These are phyloP conservation scores for Acrocephalus arundinaceus DNA, from an alignment of 2,113 vertebrate genomes.

Conservation along the genomic window DNA sequence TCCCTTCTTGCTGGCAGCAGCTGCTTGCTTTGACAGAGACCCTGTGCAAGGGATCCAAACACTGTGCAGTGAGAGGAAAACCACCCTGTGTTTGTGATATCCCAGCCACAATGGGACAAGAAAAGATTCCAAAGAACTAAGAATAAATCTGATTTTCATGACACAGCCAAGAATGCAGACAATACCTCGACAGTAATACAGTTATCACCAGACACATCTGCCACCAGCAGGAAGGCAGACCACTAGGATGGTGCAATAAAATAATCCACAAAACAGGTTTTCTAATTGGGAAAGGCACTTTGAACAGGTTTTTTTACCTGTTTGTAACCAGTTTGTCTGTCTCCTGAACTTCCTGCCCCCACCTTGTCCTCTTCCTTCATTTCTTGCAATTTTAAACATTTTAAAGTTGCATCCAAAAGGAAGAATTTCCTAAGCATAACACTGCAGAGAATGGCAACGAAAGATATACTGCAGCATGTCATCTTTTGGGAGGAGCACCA, in stretches of 20 bases:
- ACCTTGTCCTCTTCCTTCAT: not conserved
- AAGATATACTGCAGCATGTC: not conserved
- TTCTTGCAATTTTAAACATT: not conserved
- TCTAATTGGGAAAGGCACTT: not conserved
- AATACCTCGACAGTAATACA: not conserved
- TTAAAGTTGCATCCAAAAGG: not conserved
- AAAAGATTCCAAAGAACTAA: not conserved
- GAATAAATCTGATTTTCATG: not conserved
- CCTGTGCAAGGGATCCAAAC: rapidly evolving
- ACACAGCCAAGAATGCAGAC: not conserved
- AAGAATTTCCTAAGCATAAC: not conserved
- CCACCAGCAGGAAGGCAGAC: not conserved
- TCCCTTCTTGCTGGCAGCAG: not conserved
- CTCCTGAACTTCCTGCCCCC: not conserved
- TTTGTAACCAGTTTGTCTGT: not conserved
- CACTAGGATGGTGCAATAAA: not conserved
- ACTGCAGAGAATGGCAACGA: not conserved
- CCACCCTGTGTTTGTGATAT: rapidly evolving
- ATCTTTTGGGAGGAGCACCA: not conserved
- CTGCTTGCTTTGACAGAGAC: not conserved
- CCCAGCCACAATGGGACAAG: not conserved
- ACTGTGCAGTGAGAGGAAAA: not conserved
- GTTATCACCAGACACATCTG: not conserved
- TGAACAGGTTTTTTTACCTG: not conserved
- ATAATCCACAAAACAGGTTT: not conserved